Percentiles rank a stretch among this genome's conserved stretches.
Conservation (phyloP, 2,113 vertebrate species). For the Gadus chalcogrammus region DNA sequence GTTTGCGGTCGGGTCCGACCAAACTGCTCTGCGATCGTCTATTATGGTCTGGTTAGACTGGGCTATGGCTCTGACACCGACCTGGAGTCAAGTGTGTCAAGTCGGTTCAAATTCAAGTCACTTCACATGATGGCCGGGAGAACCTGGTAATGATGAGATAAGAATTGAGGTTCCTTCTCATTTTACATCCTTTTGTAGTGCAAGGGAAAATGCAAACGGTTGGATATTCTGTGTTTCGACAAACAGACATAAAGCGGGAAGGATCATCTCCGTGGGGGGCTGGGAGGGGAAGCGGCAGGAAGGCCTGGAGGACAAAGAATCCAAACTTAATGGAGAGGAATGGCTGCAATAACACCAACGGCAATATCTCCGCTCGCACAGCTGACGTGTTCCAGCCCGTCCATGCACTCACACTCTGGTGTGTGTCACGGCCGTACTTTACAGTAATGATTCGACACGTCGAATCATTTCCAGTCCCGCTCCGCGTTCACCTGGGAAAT, state of each 20-base stretch:
- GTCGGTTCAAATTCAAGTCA: too few relatives aligned
- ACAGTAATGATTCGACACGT: constrained; percentile 48
- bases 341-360: constrained; percentile 33
- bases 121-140: too few relatives aligned
- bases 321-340: constrained; percentile 44
- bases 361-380: constrained; percentile 35
- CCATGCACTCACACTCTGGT: constrained; percentile 22
- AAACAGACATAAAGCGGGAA: background rate
- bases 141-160: too few relatives aligned
- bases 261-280: background rate
- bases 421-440: constrained; percentile 47
- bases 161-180: too few relatives aligned
- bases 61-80: too few relatives aligned
- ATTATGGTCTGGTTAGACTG: too few relatives aligned
- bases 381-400: constrained; percentile 40
- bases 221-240: too few relatives aligned
- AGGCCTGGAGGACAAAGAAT: constrained; percentile 23
- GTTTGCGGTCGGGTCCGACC: too few relatives aligned
- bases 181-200: too few relatives aligned
- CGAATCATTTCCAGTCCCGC: constrained; percentile 9
- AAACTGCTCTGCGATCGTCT: too few relatives aligned
- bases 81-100: too few relatives aligned
- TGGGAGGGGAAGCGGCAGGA: constrained; percentile 4
- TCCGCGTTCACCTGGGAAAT: constrained; percentile 54
- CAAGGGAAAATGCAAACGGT: too few relatives aligned